Evolutionary conservation across 2,797 vertebrate genomes (phyloP), one percentile per base, ranked within the genome.

Genomic region (Geotrypetes seraphini): DNA sequence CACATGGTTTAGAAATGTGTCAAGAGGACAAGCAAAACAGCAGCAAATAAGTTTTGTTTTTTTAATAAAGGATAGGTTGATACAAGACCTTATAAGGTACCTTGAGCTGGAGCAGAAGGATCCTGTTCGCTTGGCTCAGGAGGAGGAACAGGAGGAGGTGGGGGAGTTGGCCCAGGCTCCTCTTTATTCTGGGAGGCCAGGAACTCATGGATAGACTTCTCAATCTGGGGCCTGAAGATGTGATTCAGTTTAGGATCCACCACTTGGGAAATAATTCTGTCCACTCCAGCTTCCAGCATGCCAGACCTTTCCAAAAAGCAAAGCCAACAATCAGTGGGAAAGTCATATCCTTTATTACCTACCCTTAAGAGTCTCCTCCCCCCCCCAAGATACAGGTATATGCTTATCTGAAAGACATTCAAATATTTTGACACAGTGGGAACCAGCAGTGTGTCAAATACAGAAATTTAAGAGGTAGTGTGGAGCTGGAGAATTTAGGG

Each of bases 231-330:
- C 68, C 88, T 86, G 73, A 87, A 90, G 84, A 86, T 92, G 78
- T 87, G 86, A 76, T 87, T 82, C 49, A 90, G 79, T 73, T 86
- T 82, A 69, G 85, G 85, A 77, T 88, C 85, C 73, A 86, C 87
- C 74, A 93, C 91, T 84, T 95, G 91, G 83, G 90, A 90, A 78
- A 96, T 91, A 78, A 90, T 88, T 85, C 89, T 89, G 84, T 96
- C 90, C 73, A 85, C 85, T 67, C 77, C 80, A 46, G 82, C 92
- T 74, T 97, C 87, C 79, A 90, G 79, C 88, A 95, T 81, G 74
- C 84, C 90, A 72, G 91, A 95, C 84, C 89, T 92, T 81, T 75
- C 69, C 69, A 71, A 83, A 81, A 90, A 74, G 91, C 80, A 89
- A 46, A 71, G 59, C 33, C 48, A 39, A 53, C 44, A 73, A 32